phyloP scores from a whole-genome alignment of 2,888 invertebrate genomes.

The Tetragonisca angustula region DNA sequence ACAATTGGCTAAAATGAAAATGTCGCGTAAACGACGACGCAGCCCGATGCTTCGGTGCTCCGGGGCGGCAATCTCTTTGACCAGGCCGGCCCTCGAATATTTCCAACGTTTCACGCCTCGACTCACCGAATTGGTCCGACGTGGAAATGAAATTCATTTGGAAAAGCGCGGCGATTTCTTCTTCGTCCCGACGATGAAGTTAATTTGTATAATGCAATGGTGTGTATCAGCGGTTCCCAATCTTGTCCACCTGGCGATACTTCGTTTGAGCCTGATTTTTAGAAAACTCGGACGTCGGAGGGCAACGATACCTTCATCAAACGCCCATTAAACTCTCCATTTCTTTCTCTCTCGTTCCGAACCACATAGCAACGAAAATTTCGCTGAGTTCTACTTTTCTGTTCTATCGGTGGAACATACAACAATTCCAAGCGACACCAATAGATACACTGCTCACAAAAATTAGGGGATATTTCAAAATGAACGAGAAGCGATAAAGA shows the following conservation, averaged over 20 bases:
- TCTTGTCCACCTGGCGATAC: too few species aligned
- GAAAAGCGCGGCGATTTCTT: neutral
- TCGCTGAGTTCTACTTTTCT: neutral
- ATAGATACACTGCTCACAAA: too few species aligned
- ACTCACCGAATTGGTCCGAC: neutral
- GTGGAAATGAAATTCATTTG: neutral
- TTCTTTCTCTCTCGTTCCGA: neutral
- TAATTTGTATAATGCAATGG: neutral
- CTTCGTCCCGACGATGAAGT: neutral
- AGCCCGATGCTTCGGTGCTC: neutral
- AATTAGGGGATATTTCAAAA: too few species aligned
- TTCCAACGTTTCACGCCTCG: neutral
- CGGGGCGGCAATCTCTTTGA: neutral
- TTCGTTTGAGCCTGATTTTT: too few species aligned
- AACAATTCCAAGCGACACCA: neutral
- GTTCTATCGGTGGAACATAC: neutral
- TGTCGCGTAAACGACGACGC: neutral
- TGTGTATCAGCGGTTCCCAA: too few species aligned
- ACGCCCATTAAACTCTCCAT: too few species aligned
- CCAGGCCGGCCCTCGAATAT: too few species aligned
- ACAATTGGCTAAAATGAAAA: constrained; percentile 40
- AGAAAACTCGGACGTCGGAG: too few species aligned
- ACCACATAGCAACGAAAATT: neutral
- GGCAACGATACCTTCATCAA: too few species aligned
- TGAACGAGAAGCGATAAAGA: too few species aligned